These are phyloP conservation scores for Prochilodus magdalenae DNA, from an alignment of 2,113 vertebrate genomes.

Conservation along the genomic window DNA sequence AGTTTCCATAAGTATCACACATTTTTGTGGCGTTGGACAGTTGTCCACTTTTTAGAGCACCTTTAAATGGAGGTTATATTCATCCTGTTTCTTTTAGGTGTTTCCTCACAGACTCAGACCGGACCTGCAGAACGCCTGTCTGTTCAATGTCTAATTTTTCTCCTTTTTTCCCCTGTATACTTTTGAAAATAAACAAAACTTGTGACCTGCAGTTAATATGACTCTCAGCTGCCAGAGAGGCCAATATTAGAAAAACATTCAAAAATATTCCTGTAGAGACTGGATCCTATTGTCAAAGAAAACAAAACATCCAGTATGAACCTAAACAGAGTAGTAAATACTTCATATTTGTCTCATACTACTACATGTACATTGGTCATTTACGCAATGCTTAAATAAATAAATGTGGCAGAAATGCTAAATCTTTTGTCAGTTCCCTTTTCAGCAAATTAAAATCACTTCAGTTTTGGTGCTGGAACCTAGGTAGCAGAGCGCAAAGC, in stretches of 20 bases:
- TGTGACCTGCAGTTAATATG: background rate
- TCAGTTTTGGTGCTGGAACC: too few species aligned
- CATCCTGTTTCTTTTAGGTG: background rate
- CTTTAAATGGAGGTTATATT: background rate
- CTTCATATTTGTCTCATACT: constrained; percentile 15
- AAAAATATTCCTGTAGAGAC: constrained; percentile 54
- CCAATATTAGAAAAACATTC: constrained; percentile 21
- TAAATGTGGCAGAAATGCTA: background rate
- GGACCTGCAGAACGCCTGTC: background rate
- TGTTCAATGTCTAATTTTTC: background rate
- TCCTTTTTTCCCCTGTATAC: too few species aligned
- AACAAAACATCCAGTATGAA: constrained; percentile 41
- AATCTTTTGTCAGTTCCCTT: too few species aligned
- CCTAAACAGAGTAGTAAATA: constrained; percentile 64
- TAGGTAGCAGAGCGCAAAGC: too few species aligned
- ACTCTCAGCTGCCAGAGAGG: constrained; percentile 35
- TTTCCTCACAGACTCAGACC: background rate
- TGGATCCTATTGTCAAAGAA: constrained; percentile 44
- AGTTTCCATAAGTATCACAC: background rate
- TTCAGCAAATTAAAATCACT: too few species aligned
- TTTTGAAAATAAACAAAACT: background rate
- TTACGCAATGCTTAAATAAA: background rate
- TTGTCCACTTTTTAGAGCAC: background rate
- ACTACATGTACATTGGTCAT: background rate
- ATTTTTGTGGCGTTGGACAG: background rate